Evolutionary conservation across 2,113 vertebrate species (phyloP).

Genomic region (Malaclemys terrapin): DNA sequence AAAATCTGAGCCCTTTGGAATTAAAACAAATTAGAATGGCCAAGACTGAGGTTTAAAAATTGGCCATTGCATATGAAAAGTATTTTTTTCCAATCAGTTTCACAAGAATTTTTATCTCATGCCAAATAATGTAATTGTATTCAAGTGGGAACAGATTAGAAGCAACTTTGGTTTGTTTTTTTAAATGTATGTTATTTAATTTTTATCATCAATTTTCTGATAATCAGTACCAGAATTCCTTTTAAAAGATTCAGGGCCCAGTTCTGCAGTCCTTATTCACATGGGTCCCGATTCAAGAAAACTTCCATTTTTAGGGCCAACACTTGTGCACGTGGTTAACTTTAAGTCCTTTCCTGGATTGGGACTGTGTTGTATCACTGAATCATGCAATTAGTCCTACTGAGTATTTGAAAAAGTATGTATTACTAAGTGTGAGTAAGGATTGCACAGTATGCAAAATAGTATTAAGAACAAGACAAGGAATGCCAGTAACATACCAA

Average conservation of each 20-base stretch:
- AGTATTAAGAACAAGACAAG: neutral
- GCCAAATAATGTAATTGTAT: neutral
- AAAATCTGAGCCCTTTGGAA: neutral
- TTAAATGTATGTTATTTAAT: neutral
- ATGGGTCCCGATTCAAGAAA: neutral
- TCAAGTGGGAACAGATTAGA: neutral
- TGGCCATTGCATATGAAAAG: neutral
- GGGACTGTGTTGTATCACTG: neutral
- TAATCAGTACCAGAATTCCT: neutral
- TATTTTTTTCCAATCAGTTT: neutral
- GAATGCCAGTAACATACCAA: neutral
- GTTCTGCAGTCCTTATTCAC: neutral
- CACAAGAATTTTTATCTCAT: neutral
- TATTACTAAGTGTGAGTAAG: neutral
- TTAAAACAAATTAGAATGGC: neutral
- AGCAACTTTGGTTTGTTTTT: neutral
- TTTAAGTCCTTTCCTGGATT: neutral
- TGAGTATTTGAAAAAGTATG: neutral
- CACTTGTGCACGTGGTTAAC: neutral
- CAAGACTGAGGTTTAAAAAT: neutral
- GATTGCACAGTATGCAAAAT: neutral
- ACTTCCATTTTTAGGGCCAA: neutral
- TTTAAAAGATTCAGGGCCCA: neutral
- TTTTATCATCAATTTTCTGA: neutral
- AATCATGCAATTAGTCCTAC: neutral